A percentile compares a stretch with the other conserved stretches of the same genome.
These are phyloP conservation scores for Myoxocephalus aenaeus DNA, from an alignment of 2,797 vertebrate species.

Conservation along the genomic window DNA sequence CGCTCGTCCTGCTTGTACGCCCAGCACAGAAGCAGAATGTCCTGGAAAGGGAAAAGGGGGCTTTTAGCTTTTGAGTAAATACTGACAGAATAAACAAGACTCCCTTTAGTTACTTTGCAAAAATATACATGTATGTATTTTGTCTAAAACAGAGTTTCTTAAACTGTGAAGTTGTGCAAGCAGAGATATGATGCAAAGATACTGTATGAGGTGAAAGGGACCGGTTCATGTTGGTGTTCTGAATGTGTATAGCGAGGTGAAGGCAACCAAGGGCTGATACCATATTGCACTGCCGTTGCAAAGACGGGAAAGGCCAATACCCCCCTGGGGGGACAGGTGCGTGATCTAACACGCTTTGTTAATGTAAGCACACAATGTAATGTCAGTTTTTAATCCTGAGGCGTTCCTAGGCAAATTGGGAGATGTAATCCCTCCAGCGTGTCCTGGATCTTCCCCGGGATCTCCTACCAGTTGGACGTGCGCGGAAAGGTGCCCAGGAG, in stretches of 20 bases:
- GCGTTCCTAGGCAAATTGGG: no score
- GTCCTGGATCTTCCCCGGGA: no score
- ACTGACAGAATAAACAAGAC: not conserved
- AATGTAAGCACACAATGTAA: not conserved
- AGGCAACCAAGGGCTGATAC: not conserved
- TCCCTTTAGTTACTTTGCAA: not conserved
- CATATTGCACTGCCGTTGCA: not conserved
- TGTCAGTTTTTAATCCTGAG: not conserved
- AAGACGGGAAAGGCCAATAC: constrained; percentile 11
- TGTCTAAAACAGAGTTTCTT: not conserved
- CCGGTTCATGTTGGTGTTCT: not conserved
- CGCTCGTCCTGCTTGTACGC: constrained; percentile 95
- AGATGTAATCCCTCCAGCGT: no score
- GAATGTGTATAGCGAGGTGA: constrained; percentile 5
- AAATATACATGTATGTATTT: not conserved
- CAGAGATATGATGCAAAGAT: not conserved
- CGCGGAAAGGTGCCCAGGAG: no score
- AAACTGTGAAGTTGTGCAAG: not conserved
- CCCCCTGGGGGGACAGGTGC: not conserved
- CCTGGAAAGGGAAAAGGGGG: constrained; percentile 78
- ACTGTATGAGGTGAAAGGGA: not conserved
- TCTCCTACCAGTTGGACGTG: no score
- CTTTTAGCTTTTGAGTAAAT: not conserved
- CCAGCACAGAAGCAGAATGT: constrained; percentile 98
- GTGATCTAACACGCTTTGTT: not conserved